A percentile compares a stretch with the other conserved stretches of the same genome.
Conservation (phyloP, 2,797 vertebrate species). For the Pangasius krempfi region DNA sequence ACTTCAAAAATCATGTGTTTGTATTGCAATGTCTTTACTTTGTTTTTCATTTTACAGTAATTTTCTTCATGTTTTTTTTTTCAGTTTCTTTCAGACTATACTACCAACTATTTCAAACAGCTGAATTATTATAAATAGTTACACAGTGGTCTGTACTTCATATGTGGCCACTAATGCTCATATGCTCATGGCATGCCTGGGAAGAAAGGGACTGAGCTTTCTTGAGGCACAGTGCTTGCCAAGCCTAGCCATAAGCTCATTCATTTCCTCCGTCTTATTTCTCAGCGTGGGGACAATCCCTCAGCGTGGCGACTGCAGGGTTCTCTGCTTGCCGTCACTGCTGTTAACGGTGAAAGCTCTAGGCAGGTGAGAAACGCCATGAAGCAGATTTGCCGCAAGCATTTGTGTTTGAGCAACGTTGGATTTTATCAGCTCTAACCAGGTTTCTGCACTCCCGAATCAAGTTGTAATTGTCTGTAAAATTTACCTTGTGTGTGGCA, state of each 20-base stretch:
- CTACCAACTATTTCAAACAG: background rate
- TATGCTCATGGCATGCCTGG: constrained; percentile 20
- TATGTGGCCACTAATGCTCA: background rate
- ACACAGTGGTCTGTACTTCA: background rate
- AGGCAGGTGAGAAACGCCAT: constrained; percentile 1
- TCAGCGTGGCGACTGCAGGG: constrained; percentile 14
- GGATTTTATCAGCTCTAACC: constrained; percentile 6
- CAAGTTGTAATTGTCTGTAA: constrained; percentile 30
- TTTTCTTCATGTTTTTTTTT: background rate
- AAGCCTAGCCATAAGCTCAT: constrained; percentile 23
- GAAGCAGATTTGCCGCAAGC: constrained; percentile 9
- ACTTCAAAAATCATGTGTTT: background rate
- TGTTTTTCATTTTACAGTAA: background rate
- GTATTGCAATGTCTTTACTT: background rate
- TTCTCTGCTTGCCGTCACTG: background rate
- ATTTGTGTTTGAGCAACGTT: constrained; percentile 4
- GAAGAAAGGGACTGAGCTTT: background rate
- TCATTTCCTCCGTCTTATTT: constrained; percentile 27
- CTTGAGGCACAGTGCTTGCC: background rate
- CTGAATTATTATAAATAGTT: background rate
- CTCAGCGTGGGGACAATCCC: constrained; percentile 11
- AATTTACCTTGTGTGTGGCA: constrained; percentile 18
- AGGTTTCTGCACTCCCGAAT: constrained; percentile 9
- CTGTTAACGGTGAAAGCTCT: constrained; percentile 4
- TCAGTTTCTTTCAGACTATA: background rate